Conservation (phyloP, 2,797 vertebrate species). For the Sylvia borin region DNA sequence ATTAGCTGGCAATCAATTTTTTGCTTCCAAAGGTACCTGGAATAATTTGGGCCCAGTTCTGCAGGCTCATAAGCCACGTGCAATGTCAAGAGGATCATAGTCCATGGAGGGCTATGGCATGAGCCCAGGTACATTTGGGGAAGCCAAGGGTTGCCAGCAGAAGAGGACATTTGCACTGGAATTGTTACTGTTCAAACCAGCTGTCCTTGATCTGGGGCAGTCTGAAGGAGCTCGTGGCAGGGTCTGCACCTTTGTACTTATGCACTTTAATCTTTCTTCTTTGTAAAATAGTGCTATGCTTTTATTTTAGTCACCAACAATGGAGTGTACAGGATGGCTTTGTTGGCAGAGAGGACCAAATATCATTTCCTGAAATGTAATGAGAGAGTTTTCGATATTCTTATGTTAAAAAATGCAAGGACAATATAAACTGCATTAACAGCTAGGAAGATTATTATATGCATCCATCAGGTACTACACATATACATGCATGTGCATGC, state of each 20-base stretch:
- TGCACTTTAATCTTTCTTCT: slow-evolving; percentile 78
- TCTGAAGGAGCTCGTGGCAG: neutral
- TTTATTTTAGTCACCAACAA: slow-evolving; percentile 58
- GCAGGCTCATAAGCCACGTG: neutral
- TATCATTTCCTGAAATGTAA: slow-evolving; percentile 46
- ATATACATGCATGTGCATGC: slow-evolving; percentile 54
- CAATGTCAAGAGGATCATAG: neutral
- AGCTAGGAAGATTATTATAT: neutral
- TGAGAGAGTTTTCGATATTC: slow-evolving; percentile 44
- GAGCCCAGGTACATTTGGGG: neutral
- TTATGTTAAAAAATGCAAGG: slow-evolving; percentile 51
- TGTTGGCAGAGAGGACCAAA: slow-evolving; percentile 73
- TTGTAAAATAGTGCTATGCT: slow-evolving; percentile 67
- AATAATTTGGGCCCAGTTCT: neutral
- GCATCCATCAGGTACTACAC: slow-evolving; percentile 34
- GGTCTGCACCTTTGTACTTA: slow-evolving; percentile 68
- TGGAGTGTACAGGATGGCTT: slow-evolving; percentile 58
- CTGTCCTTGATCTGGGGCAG: neutral
- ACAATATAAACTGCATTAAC: neutral
- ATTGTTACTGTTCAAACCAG: slow-evolving; percentile 52
- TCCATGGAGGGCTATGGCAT: neutral
- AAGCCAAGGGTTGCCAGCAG: slow-evolving; percentile 47
- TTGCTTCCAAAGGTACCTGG: slow-evolving; percentile 31
- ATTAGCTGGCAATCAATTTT: neutral
- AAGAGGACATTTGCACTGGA: slow-evolving; percentile 77